Percentiles rank a stretch among this genome's conserved stretches.
Evolutionary conservation across 2,888 invertebrate genomes (phyloP).

Genomic region (Drosophila differens): DNA sequence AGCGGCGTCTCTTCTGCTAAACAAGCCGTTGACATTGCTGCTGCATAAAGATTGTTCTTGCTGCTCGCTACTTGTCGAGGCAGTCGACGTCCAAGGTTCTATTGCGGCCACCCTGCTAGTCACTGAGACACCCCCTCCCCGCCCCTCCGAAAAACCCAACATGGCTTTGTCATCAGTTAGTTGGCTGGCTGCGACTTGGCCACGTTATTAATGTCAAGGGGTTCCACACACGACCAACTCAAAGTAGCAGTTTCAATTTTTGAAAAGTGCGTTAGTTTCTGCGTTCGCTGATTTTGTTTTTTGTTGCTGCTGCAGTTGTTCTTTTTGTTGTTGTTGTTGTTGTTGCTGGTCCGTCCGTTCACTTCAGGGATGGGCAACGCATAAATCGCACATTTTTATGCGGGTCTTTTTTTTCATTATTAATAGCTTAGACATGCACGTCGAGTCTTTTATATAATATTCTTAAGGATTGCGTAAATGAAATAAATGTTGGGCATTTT

Average conservation of each 20-base stretch:
- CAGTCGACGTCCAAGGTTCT: constrained; percentile 67
- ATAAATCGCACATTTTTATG: constrained; percentile 1
- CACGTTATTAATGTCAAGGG: constrained; percentile 78
- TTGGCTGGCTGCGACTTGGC: constrained; percentile 49
- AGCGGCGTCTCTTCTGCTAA: constrained; percentile 15
- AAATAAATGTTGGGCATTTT: background rate
- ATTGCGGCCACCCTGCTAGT: constrained; percentile 58
- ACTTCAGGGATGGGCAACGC: constrained; percentile 40
- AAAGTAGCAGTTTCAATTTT: constrained; percentile 42
- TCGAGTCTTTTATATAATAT: background rate
- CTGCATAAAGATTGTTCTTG: constrained; percentile 61
- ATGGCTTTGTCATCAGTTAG: constrained; percentile 28
- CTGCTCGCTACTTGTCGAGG: constrained; percentile 31
- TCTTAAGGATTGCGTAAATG: too few relatives aligned
- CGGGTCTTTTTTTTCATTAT: background rate
- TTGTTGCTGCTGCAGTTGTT: background rate
- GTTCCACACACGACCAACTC: constrained; percentile 76
- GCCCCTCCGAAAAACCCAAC: background rate
- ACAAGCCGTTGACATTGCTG: constrained; percentile 74
- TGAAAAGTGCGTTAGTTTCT: constrained; percentile 79
- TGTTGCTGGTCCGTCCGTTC: constrained; percentile 33
- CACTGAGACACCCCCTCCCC: background rate
- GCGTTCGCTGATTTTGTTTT: constrained; percentile 34
- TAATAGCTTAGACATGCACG: background rate
- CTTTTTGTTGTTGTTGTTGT: background rate